Base-by-base conservation (phyloP, 2,113 vertebrate species). In the Siniperca chuatsi region DNA sequence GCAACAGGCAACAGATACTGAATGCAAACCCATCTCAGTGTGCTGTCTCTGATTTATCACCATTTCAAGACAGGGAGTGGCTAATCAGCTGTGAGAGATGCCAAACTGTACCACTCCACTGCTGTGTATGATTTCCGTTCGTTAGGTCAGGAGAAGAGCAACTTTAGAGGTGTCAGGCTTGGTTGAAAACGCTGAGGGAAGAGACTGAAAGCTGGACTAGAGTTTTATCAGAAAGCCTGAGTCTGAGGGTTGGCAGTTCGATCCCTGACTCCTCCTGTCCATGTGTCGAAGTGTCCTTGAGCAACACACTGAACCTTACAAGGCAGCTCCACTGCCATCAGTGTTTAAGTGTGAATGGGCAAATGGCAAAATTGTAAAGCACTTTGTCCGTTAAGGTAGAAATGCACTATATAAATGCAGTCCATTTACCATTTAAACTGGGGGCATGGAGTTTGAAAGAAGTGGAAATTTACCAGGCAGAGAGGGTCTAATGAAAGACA, bases 41-140 rank as follows among this genome's bases (percentile, higher is more conserved):
- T 89, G 82, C 75, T 58, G 68, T 10, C 69, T 86, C 29, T 87
- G 84, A 91, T 93, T 89, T 88, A 93, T 91, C 77, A 85, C 55
- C 75, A 80, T 87, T 87, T 83, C 55, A 77, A 65, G 21, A 69
- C 77, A 58, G 37, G 50, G 76, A 83, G 65, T 9, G 79, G 79
- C 83, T 88, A 87, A 92, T 90, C 89, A 87, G 72, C 84, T 60
- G 83, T 88, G 71, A 78, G 89, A 61, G 83, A 86, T 76, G 65
- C 70, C 89, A 81, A 84, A 82, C 79, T 83, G 33, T 67, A 68
- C 66, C 85, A 71, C 79, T 73, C 61, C 54, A 44, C 82, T 46
- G 52, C 76, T 55, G 75, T 13, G 48, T 10, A 57, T 10, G 9
- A 66, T 60, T 76, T 72, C n/a, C 54, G 23, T 55, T 65, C 2